These are phyloP conservation scores for Yponomeuta evonymella DNA, from an alignment of 2,888 invertebrate species.

Conservation along the genomic window DNA sequence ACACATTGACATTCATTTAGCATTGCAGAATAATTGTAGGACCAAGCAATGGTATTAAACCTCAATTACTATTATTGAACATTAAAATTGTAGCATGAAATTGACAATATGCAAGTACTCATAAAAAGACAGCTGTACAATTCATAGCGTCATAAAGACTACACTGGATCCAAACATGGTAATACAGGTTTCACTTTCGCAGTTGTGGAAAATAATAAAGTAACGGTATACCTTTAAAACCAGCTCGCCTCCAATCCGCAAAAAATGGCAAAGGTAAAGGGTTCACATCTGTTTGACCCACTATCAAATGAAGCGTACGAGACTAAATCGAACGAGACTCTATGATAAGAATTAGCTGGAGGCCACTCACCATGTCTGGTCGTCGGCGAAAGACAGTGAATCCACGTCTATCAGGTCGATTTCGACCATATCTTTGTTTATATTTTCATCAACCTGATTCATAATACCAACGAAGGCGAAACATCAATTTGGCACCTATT, in stretches of 20 bases:
- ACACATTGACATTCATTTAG: too few species aligned
- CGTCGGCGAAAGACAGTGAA: constrained; percentile 71
- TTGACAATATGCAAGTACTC: background rate
- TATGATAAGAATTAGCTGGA: background rate
- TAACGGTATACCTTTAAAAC: background rate
- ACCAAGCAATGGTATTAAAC: background rate
- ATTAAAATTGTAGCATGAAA: background rate
- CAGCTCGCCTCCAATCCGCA: background rate
- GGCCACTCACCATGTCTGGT: constrained; percentile 76
- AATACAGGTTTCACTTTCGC: background rate
- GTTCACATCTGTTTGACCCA: constrained; percentile 2
- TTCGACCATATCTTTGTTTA: constrained; percentile 75
- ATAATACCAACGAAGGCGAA: constrained; percentile 55
- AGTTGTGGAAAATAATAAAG: background rate
- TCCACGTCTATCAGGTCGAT: constrained; percentile 75
- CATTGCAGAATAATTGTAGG: background rate
- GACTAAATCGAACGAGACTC: background rate
- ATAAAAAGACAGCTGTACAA: background rate
- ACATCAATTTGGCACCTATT: constrained; percentile 72
- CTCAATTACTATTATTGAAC: background rate
- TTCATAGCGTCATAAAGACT: background rate
- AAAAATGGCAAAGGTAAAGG: constrained; percentile 3
- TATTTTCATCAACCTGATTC: constrained; percentile 71
- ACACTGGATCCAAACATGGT: background rate
- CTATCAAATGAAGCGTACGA: background rate